A percentile compares a stretch with the other conserved stretches of the same genome.
Conservation (phyloP, 2,113 vertebrate species). For the Dasyprocta punctata region DNA sequence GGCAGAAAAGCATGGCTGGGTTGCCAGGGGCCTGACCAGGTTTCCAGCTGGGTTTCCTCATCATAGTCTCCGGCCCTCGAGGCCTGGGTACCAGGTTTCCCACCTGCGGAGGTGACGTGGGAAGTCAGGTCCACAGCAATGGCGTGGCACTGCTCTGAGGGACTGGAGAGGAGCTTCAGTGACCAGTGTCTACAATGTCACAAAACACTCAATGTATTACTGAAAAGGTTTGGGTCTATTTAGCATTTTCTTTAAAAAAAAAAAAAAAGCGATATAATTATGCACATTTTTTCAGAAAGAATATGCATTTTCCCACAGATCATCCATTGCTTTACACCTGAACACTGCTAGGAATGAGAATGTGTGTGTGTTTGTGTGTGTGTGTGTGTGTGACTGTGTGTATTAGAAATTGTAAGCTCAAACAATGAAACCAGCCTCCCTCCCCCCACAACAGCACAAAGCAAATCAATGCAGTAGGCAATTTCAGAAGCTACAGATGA, state of each 20-base stretch:
- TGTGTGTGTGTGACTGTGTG: not conserved
- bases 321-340: not conserved
- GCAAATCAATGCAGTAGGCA: conserved; percentile 19
- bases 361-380: not conserved
- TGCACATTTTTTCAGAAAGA: not conserved
- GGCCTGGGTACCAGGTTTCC: conserved; percentile 56
- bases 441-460: not conserved
- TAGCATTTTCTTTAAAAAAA: conserved; percentile 20
- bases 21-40: conserved; percentile 34
- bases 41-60: conserved; percentile 61
- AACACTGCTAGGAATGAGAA: not conserved
- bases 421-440: conserved; percentile 47
- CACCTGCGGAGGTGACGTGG: conserved; percentile 45
- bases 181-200: conserved; percentile 51
- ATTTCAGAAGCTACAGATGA: not conserved
- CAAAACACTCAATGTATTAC: not conserved
- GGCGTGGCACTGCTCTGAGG: not conserved
- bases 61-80: conserved; percentile 36
- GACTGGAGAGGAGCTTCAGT: conserved; percentile 60
- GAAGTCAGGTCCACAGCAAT: conserved; percentile 60
- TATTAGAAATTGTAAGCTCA: not conserved
- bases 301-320: not conserved
- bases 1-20: conserved; percentile 21
- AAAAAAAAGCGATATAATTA: not conserved
- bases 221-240: not conserved